These are phyloP conservation scores for Lineus longissimus DNA, from an alignment of 1,140 invertebrate species.

Conservation along the genomic window DNA sequence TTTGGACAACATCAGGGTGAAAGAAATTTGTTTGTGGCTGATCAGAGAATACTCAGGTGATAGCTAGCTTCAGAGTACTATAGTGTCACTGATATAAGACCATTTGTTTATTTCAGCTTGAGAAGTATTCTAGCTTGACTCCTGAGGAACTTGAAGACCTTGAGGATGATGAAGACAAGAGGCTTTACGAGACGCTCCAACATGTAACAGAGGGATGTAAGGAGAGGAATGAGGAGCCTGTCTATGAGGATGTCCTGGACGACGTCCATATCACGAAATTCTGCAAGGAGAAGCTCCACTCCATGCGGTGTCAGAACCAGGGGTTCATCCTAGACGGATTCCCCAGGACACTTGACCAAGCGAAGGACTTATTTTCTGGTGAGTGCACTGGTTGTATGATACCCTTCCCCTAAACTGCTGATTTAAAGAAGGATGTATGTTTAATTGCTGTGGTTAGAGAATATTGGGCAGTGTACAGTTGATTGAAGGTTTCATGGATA, in stretches of 20 bases:
- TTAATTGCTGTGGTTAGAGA: too few relatives aligned
- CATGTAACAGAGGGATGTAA: neutral
- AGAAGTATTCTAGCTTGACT: slow-evolving; percentile 15
- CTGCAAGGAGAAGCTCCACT: slow-evolving; percentile 58
- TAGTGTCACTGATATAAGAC: slow-evolving; percentile 10
- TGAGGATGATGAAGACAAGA: slow-evolving; percentile 6
- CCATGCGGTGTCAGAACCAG: slow-evolving; percentile 64
- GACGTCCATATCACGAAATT: slow-evolving; percentile 45
- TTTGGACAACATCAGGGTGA: too few relatives aligned
- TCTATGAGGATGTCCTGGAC: slow-evolving; percentile 41
- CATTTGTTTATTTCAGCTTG: slow-evolving; percentile 7
- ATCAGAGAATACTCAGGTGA: too few relatives aligned
- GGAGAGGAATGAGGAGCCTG: neutral
- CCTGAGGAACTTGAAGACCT: slow-evolving; percentile 13
- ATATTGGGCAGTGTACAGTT: too few relatives aligned
- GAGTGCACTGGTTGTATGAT: too few relatives aligned
- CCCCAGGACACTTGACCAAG: slow-evolving; percentile 62
- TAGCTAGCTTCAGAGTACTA: slow-evolving; percentile 3
- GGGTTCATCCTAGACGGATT: slow-evolving; percentile 69
- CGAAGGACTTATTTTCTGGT: slow-evolving; percentile 56
- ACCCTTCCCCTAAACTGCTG: too few relatives aligned
- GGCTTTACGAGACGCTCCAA: neutral
- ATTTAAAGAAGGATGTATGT: too few relatives aligned
- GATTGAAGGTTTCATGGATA: too few relatives aligned
- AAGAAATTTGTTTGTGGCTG: slow-evolving; percentile 24